Base-by-base conservation (phyloP, 1,140 invertebrate species). In the Pomacea maculata region DNA sequence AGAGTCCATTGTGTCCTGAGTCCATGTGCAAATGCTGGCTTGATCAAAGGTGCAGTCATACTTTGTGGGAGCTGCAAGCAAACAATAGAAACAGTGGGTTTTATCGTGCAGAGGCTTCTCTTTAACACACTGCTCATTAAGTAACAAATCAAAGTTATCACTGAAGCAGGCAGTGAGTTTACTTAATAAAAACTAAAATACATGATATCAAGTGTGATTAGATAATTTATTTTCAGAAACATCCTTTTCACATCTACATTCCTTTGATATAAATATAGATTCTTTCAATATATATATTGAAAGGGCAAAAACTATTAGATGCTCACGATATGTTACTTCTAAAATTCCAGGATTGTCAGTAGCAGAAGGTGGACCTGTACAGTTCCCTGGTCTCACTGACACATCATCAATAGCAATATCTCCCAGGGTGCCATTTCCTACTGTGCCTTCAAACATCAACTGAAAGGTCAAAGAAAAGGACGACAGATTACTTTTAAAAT, bases 331-430 rank as follows among this genome's bases (percentile, higher is more conserved):
- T 70, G 67, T 70, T 12, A 70, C 67, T 12, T 14, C 12, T n/a
- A 21, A 70, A n/a, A 70, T 34, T 70, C 67, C 67, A 54, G 77
- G 77, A 12, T 29, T 54, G 65, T 78, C 77, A n/a, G 77, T 78
- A 11, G 77, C 29, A 17, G 34, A 2, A 67, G 77, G 77, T 52
- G 80, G 57, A 17, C 80, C 75, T 8, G 45, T 75, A 61, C 86
- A 86, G 17, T 73, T 14, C 5, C 94, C 94, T 70, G 91, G 92
- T 14, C 91, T 91, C 79, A 95, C 93, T 8, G 94, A 93, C 55
- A 90, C 75, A 77, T 92, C 91, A 84, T 92, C 91, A 64, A 92
- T 82, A 25, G 91, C 91, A 76, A 91, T 91, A 71, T 90, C 88
- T n/a, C 89, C 89, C 63, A 45, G 75, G 67, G 83, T 84, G 75